These are phyloP conservation scores for Bubo bubo DNA, from an alignment of 2,113 vertebrate genomes.

Conservation along the genomic window DNA sequence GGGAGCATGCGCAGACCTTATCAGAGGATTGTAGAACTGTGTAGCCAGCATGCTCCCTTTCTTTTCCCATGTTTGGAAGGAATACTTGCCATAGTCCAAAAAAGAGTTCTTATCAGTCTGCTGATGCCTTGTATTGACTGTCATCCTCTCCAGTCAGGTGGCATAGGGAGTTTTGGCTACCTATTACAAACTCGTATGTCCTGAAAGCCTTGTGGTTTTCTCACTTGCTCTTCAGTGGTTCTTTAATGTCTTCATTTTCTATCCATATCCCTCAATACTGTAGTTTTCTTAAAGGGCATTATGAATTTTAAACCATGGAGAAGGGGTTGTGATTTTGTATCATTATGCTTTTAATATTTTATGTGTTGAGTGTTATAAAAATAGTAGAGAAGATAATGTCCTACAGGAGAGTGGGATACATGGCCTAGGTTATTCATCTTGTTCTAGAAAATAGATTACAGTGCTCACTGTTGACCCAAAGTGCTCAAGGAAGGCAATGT, in stretches of 20 bases:
- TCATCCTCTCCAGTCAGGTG: not conserved
- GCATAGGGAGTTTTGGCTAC: not conserved
- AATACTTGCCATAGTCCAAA: not conserved
- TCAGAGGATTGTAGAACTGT: not conserved
- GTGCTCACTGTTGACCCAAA: not conserved
- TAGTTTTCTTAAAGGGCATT: not conserved
- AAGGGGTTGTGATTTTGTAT: not conserved
- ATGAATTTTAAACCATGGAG: not conserved
- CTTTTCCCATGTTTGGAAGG: conserved; percentile 29
- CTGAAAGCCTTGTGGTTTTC: not conserved
- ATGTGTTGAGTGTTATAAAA: not conserved
- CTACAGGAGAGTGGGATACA: not conserved
- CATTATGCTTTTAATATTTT: not conserved
- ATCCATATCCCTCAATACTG: not conserved
- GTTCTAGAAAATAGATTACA: not conserved
- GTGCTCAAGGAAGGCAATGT: not conserved
- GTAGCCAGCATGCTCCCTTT: not conserved
- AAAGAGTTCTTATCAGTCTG: not conserved
- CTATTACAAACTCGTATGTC: rapidly evolving
- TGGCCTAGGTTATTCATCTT: not conserved
- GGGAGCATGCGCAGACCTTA: not conserved
- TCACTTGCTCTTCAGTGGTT: not conserved
- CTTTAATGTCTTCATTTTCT: not conserved
- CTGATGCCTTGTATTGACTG: not conserved
- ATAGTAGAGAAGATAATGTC: not conserved